Percentiles rank a stretch among this genome's conserved stretches.
phyloP scores from a whole-genome alignment of 2,113 vertebrate species.

The Takifugu flavidus region DNA sequence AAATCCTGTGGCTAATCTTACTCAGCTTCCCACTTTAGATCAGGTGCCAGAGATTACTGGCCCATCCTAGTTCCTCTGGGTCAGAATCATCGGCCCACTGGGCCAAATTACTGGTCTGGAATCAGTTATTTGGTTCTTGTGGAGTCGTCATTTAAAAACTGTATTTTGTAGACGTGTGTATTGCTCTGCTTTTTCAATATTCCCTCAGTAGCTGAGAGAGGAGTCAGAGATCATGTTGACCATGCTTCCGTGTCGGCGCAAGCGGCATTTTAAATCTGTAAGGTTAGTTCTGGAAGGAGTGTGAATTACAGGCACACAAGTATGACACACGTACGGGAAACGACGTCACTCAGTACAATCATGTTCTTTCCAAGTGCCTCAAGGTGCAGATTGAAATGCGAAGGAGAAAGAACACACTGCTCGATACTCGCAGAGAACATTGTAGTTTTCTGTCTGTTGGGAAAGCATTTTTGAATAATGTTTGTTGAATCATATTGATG shows the following conservation, averaged over 20 bases:
- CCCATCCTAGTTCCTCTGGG: constrained; percentile 25
- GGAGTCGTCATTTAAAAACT: background rate
- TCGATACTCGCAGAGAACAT: constrained; percentile 23
- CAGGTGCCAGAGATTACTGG: constrained; percentile 44
- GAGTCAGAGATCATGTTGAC: constrained; percentile 16
- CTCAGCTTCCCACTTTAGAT: constrained; percentile 45
- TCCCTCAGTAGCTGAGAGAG: constrained; percentile 1
- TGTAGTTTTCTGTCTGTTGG: constrained; percentile 8
- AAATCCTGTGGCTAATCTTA: constrained; percentile 32
- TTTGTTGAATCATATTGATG: constrained; percentile 23
- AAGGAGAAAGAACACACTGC: constrained; percentile 24
- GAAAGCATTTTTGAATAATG: constrained; percentile 14
- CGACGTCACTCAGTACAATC: constrained; percentile 55
- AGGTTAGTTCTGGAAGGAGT: constrained; percentile 40
- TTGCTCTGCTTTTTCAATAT: constrained; percentile 10
- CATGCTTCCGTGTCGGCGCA: constrained; percentile 13
- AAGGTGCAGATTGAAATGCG: constrained; percentile 20
- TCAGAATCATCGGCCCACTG: constrained; percentile 9
- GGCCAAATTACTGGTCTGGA: constrained; percentile 46
- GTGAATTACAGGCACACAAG: constrained; percentile 42
- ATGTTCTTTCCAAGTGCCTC: constrained; percentile 78
- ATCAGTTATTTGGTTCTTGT: constrained; percentile 34
- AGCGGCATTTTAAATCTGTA: constrained; percentile 29
- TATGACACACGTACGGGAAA: constrained; percentile 52
- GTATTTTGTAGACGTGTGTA: constrained; percentile 6